Evolutionary conservation across 2,113 vertebrate genomes (phyloP).

Genomic region (Sus scrofa): T2T-Sscrofa CM000820.6:14430001-14430500

Average conservation of each 20-base stretch:
- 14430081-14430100: constrained; percentile 57
- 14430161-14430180: not conserved
- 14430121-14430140: constrained; percentile 9
- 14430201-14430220: not conserved
- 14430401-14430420: not conserved
- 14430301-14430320: not conserved
- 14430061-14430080: constrained; percentile 61
- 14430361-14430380: not conserved
- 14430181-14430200: not conserved
- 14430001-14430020: constrained; percentile 62
- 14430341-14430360: not conserved
- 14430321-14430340: not conserved
- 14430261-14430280: not conserved
- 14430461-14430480: not conserved
- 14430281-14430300: not conserved
- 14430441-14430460: not conserved
- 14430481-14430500: not conserved
- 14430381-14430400: too few relatives aligned
- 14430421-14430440: not conserved
- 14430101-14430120: constrained; percentile 30
- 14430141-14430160: not conserved
- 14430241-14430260: not conserved
- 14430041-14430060: constrained; percentile 63
- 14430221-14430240: not conserved
- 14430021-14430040: constrained; percentile 58